Evolutionary conservation across 1,140 invertebrate genomes (phyloP).

Genomic region (Aphaenogaster ashmeadi): DNA sequence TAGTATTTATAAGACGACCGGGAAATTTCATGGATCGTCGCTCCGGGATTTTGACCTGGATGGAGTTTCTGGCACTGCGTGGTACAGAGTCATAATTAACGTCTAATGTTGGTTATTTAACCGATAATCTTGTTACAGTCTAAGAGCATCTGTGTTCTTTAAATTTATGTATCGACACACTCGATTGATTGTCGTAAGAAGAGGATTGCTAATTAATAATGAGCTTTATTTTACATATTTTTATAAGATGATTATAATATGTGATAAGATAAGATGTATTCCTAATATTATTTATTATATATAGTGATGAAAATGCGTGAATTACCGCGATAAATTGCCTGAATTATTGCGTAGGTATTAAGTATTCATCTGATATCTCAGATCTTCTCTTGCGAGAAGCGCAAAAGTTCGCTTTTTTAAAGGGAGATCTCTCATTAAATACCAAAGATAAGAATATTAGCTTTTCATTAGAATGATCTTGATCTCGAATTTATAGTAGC

Average conservation of each 20-base stretch:
- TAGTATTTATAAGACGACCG: conserved; percentile 57
- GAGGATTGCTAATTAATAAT: not conserved
- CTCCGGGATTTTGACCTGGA: conserved; percentile 39
- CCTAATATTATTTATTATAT: not conserved
- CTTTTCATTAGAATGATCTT: not conserved
- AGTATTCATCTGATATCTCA: not conserved
- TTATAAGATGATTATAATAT: not conserved
- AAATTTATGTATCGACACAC: not conserved
- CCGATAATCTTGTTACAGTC: too few species aligned
- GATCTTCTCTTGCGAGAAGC: not conserved
- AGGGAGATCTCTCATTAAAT: not conserved
- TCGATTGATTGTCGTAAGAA: not conserved
- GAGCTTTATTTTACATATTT: not conserved
- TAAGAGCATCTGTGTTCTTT: not conserved
- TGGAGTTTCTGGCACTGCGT: not conserved
- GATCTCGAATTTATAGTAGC: not conserved
- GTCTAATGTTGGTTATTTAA: not conserved
- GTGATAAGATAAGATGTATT: not conserved
- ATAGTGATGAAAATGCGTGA: not conserved
- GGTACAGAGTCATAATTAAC: conserved; percentile 2
- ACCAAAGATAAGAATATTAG: not conserved
- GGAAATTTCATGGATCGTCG: conserved; percentile 30
- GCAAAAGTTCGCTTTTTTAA: not conserved
- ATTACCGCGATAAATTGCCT: not conserved
- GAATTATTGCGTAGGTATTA: conserved; percentile 3